Evolutionary conservation across 2,888 invertebrate genomes (phyloP).

Genomic region (Bombylius major): DNA sequence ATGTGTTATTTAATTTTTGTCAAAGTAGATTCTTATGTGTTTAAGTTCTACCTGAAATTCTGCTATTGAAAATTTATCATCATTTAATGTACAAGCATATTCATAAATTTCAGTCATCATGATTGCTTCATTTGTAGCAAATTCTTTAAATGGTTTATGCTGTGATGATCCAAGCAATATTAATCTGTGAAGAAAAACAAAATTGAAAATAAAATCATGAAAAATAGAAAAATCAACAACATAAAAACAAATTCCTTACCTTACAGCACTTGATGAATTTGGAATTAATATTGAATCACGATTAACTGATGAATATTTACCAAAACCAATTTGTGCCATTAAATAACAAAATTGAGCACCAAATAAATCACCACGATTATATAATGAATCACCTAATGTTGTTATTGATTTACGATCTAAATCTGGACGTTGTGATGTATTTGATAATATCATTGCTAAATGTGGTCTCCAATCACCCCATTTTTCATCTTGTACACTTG

Average conservation of each 20-base stretch:
- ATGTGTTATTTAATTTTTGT: neutral
- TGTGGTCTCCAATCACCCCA: conserved; percentile 96
- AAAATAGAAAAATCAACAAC: neutral
- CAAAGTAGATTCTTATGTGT: neutral
- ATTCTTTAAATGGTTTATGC: conserved; percentile 47
- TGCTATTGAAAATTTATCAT: conserved; percentile 55
- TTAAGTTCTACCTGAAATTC: conserved; percentile 51
- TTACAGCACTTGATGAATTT: conserved; percentile 21
- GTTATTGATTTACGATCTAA: conserved; percentile 64
- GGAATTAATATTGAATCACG: conserved; percentile 14
- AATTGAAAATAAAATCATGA: neutral
- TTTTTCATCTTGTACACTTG: conserved; percentile 48
- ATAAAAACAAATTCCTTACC: conserved; percentile 4
- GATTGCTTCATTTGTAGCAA: conserved; percentile 71
- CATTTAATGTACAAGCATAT: conserved; percentile 73
- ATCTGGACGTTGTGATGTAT: conserved; percentile 62
- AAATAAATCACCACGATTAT: conserved; percentile 64
- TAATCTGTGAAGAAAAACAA: conserved; percentile 42
- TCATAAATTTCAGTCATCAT: conserved; percentile 94
- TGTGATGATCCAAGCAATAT: conserved; percentile 70
- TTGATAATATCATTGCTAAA: conserved; percentile 87
- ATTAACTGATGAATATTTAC: conserved; percentile 25
- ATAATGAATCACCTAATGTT: conserved; percentile 58
- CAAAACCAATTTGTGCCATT: conserved; percentile 45
- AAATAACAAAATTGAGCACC: conserved; percentile 96